Evolutionary conservation across 2,797 vertebrate genomes (phyloP), one percentile per base, ranked within the genome.

Genomic region (Amazona ochrocephala): DNA sequence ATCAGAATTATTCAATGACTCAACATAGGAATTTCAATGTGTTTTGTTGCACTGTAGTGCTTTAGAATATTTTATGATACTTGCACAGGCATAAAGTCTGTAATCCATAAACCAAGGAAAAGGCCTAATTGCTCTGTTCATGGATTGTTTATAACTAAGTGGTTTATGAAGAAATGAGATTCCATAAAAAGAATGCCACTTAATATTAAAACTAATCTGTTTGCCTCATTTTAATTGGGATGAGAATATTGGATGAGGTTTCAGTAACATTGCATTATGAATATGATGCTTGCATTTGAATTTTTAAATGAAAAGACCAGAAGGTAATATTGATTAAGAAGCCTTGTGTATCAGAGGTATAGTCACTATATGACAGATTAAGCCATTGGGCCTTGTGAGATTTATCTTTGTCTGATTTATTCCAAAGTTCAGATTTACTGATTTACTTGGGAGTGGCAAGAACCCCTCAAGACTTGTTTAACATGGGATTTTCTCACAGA

Each of bases 131-230:
- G 79, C 89, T 84, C 50, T 85, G 3, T 93, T 64, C 72, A 92
- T 61, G 78, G 92, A 87, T 97, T 96, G 96, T 97, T 98, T 97
- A 95, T 84, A 91, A 62, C 73, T 71, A 51, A 94, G 91, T 87
- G 64, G 72, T 87, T 84, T 96, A 39, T 73, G 92, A 97, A 94
- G 72, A 91, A 91, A 62, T 78, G 42, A 80, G 70, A 96, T 93
- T 90, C 62, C 84, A 84, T 97, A 96, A 96, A 96, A 97, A 90
- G 73, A 93, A 93, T 71, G 81, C n/a, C 70, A 74, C 30, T 68
- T 72, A 84, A 44, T 94, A 75, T 66, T 95, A 92, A 97, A 97
- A 58, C 44, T 83, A 96, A 83, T 95, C 82, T 95, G 77, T 91
- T 90, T 96, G 84, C 62, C 67, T 94, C 58, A 48, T 94, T 92